Evolutionary conservation across 2,888 invertebrate genomes (phyloP).

Genomic region (Phaedon cochleariae): DNA sequence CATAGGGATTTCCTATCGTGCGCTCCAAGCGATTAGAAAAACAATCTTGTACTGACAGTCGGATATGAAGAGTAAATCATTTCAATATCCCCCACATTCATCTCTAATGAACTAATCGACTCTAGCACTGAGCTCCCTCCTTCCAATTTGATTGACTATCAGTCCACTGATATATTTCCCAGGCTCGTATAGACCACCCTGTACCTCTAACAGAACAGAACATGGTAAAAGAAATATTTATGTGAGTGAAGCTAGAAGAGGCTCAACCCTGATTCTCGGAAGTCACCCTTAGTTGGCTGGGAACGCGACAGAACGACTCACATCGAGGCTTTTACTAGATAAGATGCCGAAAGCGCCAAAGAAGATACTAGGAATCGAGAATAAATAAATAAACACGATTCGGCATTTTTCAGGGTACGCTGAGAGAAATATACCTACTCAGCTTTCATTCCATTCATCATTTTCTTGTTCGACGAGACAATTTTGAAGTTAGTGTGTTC

Average conservation of each 20-base stretch:
- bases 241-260: slow-evolving; percentile 42
- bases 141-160: too few species aligned
- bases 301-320: slow-evolving; percentile 47
- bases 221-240: slow-evolving; percentile 41
- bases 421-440: slow-evolving; percentile 20
- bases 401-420: slow-evolving; percentile 42
- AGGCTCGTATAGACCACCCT: neutral
- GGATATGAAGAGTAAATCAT: too few species aligned
- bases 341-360: slow-evolving; percentile 52
- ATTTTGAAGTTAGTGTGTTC: too few species aligned
- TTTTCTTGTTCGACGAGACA: too few species aligned
- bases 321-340: slow-evolving; percentile 48
- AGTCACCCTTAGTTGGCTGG: slow-evolving; percentile 50
- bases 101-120: too few species aligned
- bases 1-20: too few species aligned
- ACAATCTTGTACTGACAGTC: too few species aligned
- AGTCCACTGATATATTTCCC: too few species aligned
- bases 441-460: neutral
- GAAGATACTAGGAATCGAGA: slow-evolving; percentile 48
- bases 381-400: slow-evolving; percentile 52
- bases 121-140: too few species aligned
- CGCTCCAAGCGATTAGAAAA: too few species aligned
- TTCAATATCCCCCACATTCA: too few species aligned
- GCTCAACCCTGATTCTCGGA: slow-evolving; percentile 51
- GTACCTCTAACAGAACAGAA: slow-evolving; percentile 17